Percentiles rank a stretch among this genome's conserved stretches.
Conservation (phyloP, 2,797 vertebrate genomes). For the Gymnopithys bicolor region DNA sequence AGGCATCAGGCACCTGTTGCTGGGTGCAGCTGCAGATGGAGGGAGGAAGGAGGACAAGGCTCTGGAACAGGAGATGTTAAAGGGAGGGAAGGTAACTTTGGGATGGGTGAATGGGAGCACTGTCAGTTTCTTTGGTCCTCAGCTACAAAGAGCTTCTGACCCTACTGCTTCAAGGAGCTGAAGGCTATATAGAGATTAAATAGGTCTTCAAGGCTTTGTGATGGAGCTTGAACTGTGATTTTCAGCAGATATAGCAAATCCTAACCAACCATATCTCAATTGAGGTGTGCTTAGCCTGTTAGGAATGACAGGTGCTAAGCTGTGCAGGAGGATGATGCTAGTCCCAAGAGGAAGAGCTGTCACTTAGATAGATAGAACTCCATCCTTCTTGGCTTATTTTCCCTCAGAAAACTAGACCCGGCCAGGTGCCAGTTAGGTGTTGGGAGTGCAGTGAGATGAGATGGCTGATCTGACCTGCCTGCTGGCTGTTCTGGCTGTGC, state of each 20-base stretch:
- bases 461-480: not conserved
- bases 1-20: not conserved
- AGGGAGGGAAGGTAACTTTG: not conserved
- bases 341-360: not conserved
- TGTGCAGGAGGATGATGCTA: not conserved
- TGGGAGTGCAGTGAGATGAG: not conserved
- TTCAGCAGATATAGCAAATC: not conserved
- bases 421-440: not conserved
- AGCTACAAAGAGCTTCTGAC: not conserved
- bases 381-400: not conserved
- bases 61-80: not conserved
- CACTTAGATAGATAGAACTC: not conserved
- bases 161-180: not conserved
- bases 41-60: fast-evolving
- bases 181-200: not conserved
- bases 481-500: not conserved
- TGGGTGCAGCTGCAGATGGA: too few species aligned
- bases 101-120: fast-evolving
- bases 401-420: not conserved
- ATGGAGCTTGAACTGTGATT: not conserved
- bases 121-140: not conserved
- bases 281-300: not conserved
- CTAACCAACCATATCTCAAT: fast-evolving
- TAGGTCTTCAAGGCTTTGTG: not conserved
- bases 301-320: not conserved